Percentiles rank a stretch among this genome's conserved stretches.
Evolutionary conservation across 2,113 vertebrate genomes (phyloP).

Genomic region (Eleginops maclovinus): DNA sequence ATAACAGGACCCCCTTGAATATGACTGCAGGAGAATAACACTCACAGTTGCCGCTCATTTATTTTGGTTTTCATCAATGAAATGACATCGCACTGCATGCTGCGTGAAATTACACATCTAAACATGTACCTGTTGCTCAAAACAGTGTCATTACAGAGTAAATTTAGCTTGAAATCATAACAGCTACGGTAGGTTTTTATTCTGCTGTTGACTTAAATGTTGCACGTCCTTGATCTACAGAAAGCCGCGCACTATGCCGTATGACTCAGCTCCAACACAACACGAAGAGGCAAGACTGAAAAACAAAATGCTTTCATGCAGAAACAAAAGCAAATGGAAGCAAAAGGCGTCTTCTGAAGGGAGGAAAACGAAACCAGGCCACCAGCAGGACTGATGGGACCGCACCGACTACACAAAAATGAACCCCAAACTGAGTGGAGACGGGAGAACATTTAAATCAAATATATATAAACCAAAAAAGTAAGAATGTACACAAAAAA

Average conservation of each 20-base stretch:
- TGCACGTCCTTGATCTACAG: slow-evolving; percentile 5
- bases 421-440: background rate
- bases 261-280: slow-evolving; percentile 33
- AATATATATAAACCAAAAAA: too few relatives aligned
- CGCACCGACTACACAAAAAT: slow-evolving; percentile 6
- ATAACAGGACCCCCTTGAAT: too few relatives aligned
- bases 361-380: background rate
- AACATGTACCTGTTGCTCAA: background rate
- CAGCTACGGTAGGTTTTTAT: background rate
- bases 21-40: background rate
- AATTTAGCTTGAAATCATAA: slow-evolving; percentile 1
- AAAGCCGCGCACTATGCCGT: slow-evolving; percentile 10
- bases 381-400: background rate
- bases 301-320: slow-evolving; percentile 9
- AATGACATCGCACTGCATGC: background rate
- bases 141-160: background rate
- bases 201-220: background rate
- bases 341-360: background rate
- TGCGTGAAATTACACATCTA: slow-evolving; percentile 8
- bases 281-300: background rate
- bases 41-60: slow-evolving; percentile 8
- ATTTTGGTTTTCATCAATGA: background rate
- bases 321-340: slow-evolving; percentile 4
- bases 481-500: too few relatives aligned
- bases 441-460: too few relatives aligned